A percentile compares a stretch with the other conserved stretches of the same genome.
These are phyloP conservation scores for Drosophila paramelanica DNA, from an alignment of 2,888 invertebrate species.

Conservation along the genomic window DNA sequence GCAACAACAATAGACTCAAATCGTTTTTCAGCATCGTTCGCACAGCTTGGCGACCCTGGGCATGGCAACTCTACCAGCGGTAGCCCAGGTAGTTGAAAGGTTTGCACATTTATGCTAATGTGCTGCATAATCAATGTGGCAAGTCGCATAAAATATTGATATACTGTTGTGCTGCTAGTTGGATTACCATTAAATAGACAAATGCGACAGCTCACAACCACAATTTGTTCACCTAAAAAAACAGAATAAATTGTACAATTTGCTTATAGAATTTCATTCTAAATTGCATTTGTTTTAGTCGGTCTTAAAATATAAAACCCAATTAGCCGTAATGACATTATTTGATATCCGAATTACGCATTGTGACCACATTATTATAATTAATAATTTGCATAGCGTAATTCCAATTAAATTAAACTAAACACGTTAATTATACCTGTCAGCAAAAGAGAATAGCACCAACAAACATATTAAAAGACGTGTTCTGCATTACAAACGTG, in stretches of 20 bases:
- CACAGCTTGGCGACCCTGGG: slow-evolving; percentile 41
- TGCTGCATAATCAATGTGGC: slow-evolving; percentile 49
- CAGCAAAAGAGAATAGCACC: slow-evolving; percentile 1
- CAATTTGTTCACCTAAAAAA: not conserved
- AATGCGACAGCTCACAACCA: not conserved
- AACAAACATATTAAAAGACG: slow-evolving; percentile 3
- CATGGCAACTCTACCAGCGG: not conserved
- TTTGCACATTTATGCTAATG: slow-evolving; percentile 53
- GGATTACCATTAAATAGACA: slow-evolving; percentile 3
- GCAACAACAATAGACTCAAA: slow-evolving; percentile 48
- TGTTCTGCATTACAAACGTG: not conserved
- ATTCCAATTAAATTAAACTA: slow-evolving; percentile 50
- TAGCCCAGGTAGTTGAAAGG: slow-evolving; percentile 26
- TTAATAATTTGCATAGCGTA: slow-evolving; percentile 14
- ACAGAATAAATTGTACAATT: not conserved
- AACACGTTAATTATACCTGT: slow-evolving; percentile 38
- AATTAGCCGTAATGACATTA: slow-evolving; percentile 18
- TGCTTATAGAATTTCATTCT: not conserved
- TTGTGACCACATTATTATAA: slow-evolving; percentile 27
- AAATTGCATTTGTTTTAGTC: slow-evolving; percentile 10
- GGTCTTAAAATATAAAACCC: slow-evolving; percentile 27
- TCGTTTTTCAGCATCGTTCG: slow-evolving; percentile 18
- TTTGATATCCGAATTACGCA: slow-evolving; percentile 3
- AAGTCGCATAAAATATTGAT: slow-evolving; percentile 24
- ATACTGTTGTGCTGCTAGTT: slow-evolving; percentile 11